phyloP scores from a whole-genome alignment of 2,888 invertebrate genomes.

The Phorcus lineatus region DNA sequence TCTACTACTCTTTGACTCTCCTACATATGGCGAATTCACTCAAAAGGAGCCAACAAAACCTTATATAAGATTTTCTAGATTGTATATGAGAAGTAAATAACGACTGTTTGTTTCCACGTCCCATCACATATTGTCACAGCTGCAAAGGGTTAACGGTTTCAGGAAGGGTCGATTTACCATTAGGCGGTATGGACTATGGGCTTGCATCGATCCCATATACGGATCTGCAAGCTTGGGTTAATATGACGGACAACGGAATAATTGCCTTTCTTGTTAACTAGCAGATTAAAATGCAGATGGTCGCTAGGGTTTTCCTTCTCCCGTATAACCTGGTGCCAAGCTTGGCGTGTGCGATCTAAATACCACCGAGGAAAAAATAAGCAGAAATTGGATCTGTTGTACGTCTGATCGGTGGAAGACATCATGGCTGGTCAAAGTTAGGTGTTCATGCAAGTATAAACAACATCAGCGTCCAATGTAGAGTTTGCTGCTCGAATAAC shows the following conservation, averaged over 20 bases:
- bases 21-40: too few relatives aligned
- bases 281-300: constrained; percentile 4
- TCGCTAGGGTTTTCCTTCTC: background rate
- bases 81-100: too few relatives aligned
- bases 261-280: constrained; percentile 8
- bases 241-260: constrained; percentile 1
- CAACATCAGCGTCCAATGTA: too few relatives aligned
- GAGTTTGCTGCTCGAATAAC: too few relatives aligned
- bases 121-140: background rate
- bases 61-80: too few relatives aligned
- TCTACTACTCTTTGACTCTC: too few relatives aligned
- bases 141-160: background rate
- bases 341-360: background rate
- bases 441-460: too few relatives aligned
- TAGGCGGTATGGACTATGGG: too few relatives aligned
- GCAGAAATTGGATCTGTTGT: too few relatives aligned
- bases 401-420: too few relatives aligned
- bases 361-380: background rate
- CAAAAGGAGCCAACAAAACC: too few relatives aligned
- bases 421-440: too few relatives aligned
- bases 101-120: background rate
- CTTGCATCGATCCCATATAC: background rate
- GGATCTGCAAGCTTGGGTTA: background rate
- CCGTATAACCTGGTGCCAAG: background rate
- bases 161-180: background rate